These are phyloP conservation scores for Cherax destructor DNA, from an alignment of 1,140 invertebrate genomes.

Conservation along the genomic window DNA sequence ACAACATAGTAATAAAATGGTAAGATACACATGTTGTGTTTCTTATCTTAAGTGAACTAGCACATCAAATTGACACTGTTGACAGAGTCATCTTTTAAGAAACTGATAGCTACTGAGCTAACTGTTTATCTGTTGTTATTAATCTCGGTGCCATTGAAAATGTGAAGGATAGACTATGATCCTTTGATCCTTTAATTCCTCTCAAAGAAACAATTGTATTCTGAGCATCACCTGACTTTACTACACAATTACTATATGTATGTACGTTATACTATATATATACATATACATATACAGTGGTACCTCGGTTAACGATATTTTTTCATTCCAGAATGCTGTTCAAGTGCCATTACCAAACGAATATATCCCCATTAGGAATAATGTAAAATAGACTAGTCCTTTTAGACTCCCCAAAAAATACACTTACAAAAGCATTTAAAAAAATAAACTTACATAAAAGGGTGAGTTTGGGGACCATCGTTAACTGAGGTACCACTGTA, in stretches of 20 bases:
- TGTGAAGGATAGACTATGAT: background rate
- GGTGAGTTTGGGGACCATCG: too few species aligned
- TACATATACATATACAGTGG: too few species aligned
- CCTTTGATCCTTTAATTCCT: background rate
- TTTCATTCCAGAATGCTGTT: too few species aligned
- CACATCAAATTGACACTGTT: background rate
- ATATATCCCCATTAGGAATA: too few species aligned
- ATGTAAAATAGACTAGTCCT: too few species aligned
- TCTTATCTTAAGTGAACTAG: background rate
- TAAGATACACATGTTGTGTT: background rate
- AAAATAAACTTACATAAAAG: too few species aligned
- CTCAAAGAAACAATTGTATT: background rate
- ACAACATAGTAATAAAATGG: background rate
- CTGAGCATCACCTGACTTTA: background rate
- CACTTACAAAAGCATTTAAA: too few species aligned
- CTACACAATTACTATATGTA: background rate
- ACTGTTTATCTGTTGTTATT: background rate
- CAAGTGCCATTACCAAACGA: too few species aligned
- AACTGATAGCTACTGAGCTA: background rate
- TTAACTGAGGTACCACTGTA: too few species aligned
- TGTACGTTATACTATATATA: background rate
- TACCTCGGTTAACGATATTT: too few species aligned
- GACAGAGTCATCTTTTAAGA: background rate
- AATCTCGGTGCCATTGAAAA: background rate
- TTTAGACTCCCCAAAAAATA: too few species aligned